A percentile compares a stretch with the other conserved stretches of the same genome.
phyloP scores from a whole-genome alignment of 2,888 invertebrate genomes.

The Sepioteuthis lessoniana region DNA sequence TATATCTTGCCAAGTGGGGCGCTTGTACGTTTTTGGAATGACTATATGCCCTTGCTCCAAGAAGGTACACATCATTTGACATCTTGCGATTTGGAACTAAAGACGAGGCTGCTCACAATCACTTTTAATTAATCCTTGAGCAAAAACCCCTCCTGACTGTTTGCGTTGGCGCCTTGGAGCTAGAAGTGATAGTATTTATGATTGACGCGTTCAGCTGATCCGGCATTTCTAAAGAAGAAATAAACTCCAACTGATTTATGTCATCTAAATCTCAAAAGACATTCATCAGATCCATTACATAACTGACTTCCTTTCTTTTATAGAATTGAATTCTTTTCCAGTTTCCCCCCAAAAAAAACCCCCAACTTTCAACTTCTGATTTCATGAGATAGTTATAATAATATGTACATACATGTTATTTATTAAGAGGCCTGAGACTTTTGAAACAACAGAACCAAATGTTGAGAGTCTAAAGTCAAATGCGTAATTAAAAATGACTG shows the following conservation, averaged over 20 bases:
- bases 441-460: too few relatives aligned
- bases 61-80: slow-evolving; percentile 16
- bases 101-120: neutral
- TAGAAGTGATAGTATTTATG: neutral
- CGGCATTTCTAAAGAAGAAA: neutral
- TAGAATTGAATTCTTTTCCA: too few relatives aligned
- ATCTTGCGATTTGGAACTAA: neutral
- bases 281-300: neutral
- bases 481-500: too few relatives aligned
- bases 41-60: neutral
- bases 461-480: too few relatives aligned
- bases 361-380: too few relatives aligned
- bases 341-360: too few relatives aligned
- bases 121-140: neutral
- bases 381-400: too few relatives aligned
- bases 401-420: too few relatives aligned
- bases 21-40: neutral
- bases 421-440: too few relatives aligned
- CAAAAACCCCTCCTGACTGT: neutral
- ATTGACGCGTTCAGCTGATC: neutral
- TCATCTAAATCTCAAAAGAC: neutral
- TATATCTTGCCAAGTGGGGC: neutral
- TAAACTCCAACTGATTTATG: neutral
- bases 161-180: neutral
- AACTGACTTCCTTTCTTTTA: too few relatives aligned